A percentile compares a stretch with the other conserved stretches of the same genome.
These are phyloP conservation scores for Nesogale talazaci DNA, from an alignment of 2,113 vertebrate genomes.

Conservation along the genomic window DNA sequence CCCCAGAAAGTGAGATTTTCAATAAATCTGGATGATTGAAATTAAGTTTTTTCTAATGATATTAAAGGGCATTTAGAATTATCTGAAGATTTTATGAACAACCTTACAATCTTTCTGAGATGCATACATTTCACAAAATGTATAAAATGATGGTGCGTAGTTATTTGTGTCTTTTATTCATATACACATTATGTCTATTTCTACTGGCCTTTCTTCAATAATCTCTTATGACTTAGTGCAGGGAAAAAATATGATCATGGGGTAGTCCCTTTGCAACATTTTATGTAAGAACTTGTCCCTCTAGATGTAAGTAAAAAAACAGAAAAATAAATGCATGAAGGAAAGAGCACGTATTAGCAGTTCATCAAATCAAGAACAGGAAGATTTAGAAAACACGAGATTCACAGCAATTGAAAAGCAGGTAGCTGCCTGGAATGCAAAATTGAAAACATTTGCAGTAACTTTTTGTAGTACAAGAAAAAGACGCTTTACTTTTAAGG, in stretches of 20 bases:
- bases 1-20: conserved; percentile 50
- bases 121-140: conserved; percentile 28
- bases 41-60: conserved; percentile 80
- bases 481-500: neutral
- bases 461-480: neutral
- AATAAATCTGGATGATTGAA: conserved; percentile 79
- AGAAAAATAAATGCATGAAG: neutral
- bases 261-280: conserved; percentile 1
- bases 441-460: neutral
- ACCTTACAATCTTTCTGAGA: conserved; percentile 29
- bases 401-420: conserved; percentile 1
- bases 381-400: neutral
- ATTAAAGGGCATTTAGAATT: conserved; percentile 78
- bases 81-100: conserved; percentile 76
- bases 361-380: neutral
- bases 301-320: neutral
- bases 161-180: conserved; percentile 19
- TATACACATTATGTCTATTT: conserved; percentile 53
- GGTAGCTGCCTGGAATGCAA: neutral
- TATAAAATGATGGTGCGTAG: neutral
- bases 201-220: conserved; percentile 31
- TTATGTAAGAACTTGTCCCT: neutral
- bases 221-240: neutral
- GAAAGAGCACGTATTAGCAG: neutral
- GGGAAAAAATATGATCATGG: neutral